phyloP scores from a whole-genome alignment of 2,113 vertebrate species.

The Phaetusa simplex region DNA sequence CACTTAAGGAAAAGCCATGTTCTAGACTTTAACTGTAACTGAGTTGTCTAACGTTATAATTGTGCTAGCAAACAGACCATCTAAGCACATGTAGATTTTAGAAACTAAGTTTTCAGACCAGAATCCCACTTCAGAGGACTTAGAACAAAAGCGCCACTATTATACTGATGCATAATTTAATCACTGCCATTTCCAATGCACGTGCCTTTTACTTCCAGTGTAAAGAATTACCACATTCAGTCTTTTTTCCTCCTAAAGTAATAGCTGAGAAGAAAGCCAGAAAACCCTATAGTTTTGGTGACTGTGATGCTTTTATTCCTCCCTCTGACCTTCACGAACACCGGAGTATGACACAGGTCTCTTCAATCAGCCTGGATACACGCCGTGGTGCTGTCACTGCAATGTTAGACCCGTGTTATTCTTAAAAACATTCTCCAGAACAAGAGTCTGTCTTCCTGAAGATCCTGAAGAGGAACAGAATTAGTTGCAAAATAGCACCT shows the following conservation, averaged over 20 bases:
- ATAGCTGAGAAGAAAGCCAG: neutral
- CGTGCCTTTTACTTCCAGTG: neutral
- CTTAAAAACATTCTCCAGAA: neutral
- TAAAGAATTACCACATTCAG: neutral
- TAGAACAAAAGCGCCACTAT: neutral
- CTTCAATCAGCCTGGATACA: neutral
- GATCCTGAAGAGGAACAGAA: neutral
- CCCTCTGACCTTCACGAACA: neutral
- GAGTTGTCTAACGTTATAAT: neutral
- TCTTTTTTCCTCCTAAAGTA: neutral
- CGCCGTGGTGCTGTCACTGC: too few relatives aligned
- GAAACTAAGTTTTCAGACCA: neutral
- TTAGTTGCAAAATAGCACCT: neutral
- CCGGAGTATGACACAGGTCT: neutral
- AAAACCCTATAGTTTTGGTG: neutral
- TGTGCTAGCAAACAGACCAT: neutral
- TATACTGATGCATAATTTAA: neutral
- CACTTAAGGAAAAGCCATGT: neutral
- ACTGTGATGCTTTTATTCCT: neutral
- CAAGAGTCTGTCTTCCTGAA: neutral
- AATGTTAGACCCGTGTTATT: neutral
- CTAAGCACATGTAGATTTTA: accelerated
- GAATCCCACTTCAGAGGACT: neutral
- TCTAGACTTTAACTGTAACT: neutral
- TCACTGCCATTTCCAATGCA: neutral